Percentiles rank a stretch among this genome's conserved stretches.
These are phyloP conservation scores for Triplophysa yarkandensis DNA, from an alignment of 2,797 vertebrate genomes.

Conservation along the genomic window DNA sequence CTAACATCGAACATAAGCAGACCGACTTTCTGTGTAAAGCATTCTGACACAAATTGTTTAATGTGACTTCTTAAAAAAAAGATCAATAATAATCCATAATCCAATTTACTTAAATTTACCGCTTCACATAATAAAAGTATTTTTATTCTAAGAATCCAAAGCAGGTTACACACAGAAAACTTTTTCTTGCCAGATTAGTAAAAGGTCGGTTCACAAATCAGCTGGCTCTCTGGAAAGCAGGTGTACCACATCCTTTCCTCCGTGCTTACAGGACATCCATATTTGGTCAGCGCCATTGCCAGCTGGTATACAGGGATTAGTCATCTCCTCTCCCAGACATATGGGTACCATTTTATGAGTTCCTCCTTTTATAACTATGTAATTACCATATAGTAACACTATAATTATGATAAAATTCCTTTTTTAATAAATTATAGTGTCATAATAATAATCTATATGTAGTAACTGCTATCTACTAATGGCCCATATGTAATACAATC, in stretches of 20 bases:
- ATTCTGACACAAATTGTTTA: not conserved
- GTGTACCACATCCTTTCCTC: constrained; percentile 48
- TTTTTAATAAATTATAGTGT: not conserved
- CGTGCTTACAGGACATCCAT: constrained; percentile 41
- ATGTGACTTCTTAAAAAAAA: too few species aligned
- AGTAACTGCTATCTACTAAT: not conserved
- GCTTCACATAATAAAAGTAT: not conserved
- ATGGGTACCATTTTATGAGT: constrained; percentile 35
- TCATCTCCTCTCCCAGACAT: constrained; percentile 41
- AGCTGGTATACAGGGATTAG: constrained; percentile 51
- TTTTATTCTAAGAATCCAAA: not conserved
- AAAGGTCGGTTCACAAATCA: constrained; percentile 39
- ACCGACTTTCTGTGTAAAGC: not conserved
- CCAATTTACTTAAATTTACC: constrained; percentile 4
- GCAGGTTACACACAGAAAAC: constrained; percentile 15
- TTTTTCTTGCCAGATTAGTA: constrained; percentile 19
- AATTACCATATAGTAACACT: not conserved
- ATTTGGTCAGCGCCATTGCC: constrained; percentile 45
- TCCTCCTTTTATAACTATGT: constrained; percentile 21
- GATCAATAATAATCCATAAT: too few species aligned
- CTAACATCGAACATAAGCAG: not conserved
- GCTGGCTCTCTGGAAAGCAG: constrained; percentile 46
- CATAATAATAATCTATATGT: not conserved
- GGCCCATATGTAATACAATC: not conserved
- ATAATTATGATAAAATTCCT: not conserved